A percentile compares a stretch with the other conserved stretches of the same genome.
Conservation (phyloP, 2,797 vertebrate genomes). For the Lates japonicus region DNA sequence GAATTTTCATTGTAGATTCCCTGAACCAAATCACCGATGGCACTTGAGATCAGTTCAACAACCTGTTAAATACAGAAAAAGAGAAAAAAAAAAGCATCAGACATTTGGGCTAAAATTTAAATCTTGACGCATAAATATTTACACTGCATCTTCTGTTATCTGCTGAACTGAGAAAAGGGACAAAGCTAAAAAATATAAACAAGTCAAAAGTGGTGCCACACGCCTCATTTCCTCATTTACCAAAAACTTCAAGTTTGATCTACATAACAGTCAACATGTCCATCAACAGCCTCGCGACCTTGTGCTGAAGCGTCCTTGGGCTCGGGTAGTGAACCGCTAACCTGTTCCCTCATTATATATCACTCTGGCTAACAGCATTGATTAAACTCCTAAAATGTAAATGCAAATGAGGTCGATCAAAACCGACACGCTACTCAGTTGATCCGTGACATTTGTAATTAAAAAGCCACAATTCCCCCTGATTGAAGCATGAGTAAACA, state of each 20-base stretch:
- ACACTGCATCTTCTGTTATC: neutral
- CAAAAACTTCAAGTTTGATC: constrained; percentile 3
- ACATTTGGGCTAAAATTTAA: neutral
- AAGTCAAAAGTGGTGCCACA: neutral
- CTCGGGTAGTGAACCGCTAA: constrained; percentile 39
- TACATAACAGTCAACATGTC: constrained; percentile 22
- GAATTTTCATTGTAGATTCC: constrained; percentile 95
- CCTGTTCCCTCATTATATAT: constrained; percentile 47
- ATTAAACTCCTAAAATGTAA: constrained; percentile 48
- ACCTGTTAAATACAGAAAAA: constrained; percentile 86
- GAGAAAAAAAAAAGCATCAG: neutral
- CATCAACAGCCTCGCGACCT: constrained; percentile 18
- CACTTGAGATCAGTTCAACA: constrained; percentile 95
- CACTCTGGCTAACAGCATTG: constrained; percentile 26
- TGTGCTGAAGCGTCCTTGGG: constrained; percentile 23
- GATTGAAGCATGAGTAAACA: constrained; percentile 36
- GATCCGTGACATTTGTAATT: constrained; percentile 62
- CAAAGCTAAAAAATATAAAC: neutral
- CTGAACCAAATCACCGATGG: constrained; percentile 96
- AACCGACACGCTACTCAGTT: constrained; percentile 40
- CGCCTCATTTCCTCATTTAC: no score
- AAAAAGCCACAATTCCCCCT: constrained; percentile 45
- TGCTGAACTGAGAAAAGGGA: neutral
- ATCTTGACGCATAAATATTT: neutral
- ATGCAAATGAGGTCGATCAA: constrained; percentile 66